Base-by-base conservation (phyloP, 2,888 invertebrate genomes). In the Seira ritae region DNA sequence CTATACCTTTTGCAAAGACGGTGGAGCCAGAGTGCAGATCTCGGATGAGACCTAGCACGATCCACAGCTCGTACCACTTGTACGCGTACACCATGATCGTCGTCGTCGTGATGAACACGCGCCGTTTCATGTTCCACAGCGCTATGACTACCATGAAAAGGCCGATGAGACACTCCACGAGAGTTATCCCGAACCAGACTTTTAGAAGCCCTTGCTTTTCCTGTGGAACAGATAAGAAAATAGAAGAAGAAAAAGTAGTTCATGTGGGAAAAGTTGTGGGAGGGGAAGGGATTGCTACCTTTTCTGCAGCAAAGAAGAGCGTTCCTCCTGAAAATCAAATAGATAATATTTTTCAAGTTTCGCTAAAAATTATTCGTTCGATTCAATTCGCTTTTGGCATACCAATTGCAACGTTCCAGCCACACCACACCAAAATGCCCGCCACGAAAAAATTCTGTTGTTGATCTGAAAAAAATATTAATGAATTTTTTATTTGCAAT, bases 61-160 rank as follows among this genome's bases (percentile, higher is more conserved):
- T 86, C 89, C 89, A 89, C 15, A 89, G 80, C 79, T 87, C 86
- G 62, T 89, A 89, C 87, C 87, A 87, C 78, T 88, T 86, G 74
- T 88, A 88, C 20, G 87, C 72, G 66, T 88, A 87, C 42, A 82
- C 86, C 81, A 87, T 87, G 67, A 87, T 42, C n/a, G 80, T 42
- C 24, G 80, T 75, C 20, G 82, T 77, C 20, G 78, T 67, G 46
- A 79, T 77, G 50, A 80, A 71, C 12, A 78, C 74, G 1, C 80
- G 72, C 1, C 80, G 37, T 31, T 80, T 73, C 23, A 85, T 23
- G 66, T 80, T 79, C 76, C 81, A 73, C 62, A 86, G n/a, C 60
- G 83, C 81, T 1, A 85, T 42, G 0, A 86, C 79, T 12, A 80
- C 84, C 60, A 84, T 66, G 50, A 85, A 86, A 0, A 86, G 15